Evolutionary conservation across 1,140 invertebrate genomes (phyloP), one percentile per base, ranked within the genome.

Genomic region (Planococcus citri): DNA sequence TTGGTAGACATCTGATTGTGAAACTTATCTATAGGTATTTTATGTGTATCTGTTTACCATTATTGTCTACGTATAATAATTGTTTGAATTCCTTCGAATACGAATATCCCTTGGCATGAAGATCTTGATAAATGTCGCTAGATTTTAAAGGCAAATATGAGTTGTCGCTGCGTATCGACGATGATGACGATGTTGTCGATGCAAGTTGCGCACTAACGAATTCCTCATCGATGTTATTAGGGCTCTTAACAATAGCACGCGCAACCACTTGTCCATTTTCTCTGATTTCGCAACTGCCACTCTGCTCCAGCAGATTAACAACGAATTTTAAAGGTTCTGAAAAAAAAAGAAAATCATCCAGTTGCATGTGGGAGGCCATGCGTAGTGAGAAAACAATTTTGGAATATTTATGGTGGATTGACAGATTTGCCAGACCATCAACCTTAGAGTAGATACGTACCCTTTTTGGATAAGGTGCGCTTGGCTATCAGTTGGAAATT

Each of bases 101-200:
- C n/a, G 68, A 64, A 27, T 71, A 71, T 17, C 71, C 71, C 37
- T 71, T 71, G 17, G 21, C 41, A 1, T n/a, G 0, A 27, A 71
- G 68, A 10, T 71, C 71, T 41, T 69, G 41, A 41, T 71, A 71
- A 21, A 71, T n/a, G 24, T 71, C 71, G 8, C 10, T 25, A 25
- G 60, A 3, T 64, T 64, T 64, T 9, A 29, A 27, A 2, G 12
- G 71, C n/a, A 1, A 33, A n/a, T 41, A 71, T n/a, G n/a, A n/a
- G 21, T 29, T 69, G 68, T 68, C 0, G 21, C 24, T 57, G 57
- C 41, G n/a, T n/a, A n/a, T n/a, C 37, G 68, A 0, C 25, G 29
- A 29, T 69, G 57, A 1, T 60, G 1, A 10, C 37, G 37, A 20
- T 27, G 6, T 0, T 60, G n/a, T 69, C 37, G 27, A 17, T n/a